Conservation (phyloP, 2,888 invertebrate genomes). For the Nipponacmea schrenckii region DNA sequence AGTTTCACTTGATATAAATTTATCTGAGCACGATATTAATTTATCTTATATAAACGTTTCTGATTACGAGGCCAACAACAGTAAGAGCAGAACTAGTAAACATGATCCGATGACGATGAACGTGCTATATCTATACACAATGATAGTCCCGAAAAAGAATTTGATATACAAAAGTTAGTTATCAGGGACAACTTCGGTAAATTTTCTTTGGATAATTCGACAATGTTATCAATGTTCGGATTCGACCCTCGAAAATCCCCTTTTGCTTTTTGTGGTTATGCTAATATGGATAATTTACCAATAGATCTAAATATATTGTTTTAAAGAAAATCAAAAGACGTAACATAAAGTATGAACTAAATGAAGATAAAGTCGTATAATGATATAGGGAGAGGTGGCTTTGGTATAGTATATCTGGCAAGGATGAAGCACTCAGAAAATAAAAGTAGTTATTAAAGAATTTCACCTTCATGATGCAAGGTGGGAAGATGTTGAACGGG, state of each 20-base stretch:
- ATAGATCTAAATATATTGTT: constrained; percentile 21
- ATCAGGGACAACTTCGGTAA: not conserved
- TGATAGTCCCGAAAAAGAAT: not conserved
- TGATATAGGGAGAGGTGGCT: constrained; percentile 32
- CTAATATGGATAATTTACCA: not conserved
- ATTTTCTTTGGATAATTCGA: not conserved
- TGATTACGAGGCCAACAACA: no score
- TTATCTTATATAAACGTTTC: no score
- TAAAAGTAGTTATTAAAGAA: not conserved
- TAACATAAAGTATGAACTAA: constrained; percentile 23
- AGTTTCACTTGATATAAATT: no score
- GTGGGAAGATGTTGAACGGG: constrained; percentile 33
- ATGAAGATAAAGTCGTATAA: constrained; percentile 29
- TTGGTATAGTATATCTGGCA: constrained; percentile 30
- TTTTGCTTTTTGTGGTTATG: not conserved
- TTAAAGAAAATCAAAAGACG: constrained; percentile 27
- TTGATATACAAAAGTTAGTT: not conserved
- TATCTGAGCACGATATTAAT: no score
- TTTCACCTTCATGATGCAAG: constrained; percentile 21
- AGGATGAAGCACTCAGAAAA: not conserved
- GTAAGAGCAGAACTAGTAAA: no score
- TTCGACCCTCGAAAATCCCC: not conserved
- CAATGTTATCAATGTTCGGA: not conserved
- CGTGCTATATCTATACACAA: no score
- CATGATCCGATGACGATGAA: no score